Percentiles rank a stretch among this genome's conserved stretches.
Conservation (phyloP, 1,140 invertebrate genomes). For the Camponotus floridanus region DNA sequence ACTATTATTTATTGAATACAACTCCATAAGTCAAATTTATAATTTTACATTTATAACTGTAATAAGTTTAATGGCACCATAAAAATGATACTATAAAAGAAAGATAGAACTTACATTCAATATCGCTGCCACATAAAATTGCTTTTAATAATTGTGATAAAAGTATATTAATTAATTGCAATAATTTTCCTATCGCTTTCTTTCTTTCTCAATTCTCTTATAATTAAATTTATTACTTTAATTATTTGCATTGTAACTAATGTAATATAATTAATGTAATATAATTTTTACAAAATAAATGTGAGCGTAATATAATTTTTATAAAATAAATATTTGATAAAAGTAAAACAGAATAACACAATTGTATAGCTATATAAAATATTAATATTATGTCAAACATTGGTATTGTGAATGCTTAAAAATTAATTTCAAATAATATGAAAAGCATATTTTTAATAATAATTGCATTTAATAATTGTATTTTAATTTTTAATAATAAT, state of each 20-base stretch:
- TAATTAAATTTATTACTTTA: slow-evolving; percentile 11
- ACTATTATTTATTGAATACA: neutral
- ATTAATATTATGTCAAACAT: neutral
- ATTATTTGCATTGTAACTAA: too few species aligned
- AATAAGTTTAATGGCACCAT: neutral
- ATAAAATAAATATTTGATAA: neutral
- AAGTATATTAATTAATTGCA: slow-evolving; percentile 19
- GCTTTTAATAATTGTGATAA: slow-evolving; percentile 27
- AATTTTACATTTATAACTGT: neutral
- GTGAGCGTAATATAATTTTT: neutral
- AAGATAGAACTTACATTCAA: neutral
- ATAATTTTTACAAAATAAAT: slow-evolving; percentile 5
- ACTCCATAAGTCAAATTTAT: neutral
- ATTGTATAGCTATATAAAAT: neutral
- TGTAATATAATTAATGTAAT: neutral
- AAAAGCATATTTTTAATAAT: neutral
- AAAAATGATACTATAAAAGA: neutral
- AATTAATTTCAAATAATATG: neutral
- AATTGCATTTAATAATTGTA: too few species aligned
- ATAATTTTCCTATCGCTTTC: neutral
- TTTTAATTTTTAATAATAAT: too few species aligned
- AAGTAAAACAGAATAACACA: neutral
- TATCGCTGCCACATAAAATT: neutral
- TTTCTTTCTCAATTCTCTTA: neutral
- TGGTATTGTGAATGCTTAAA: neutral